Base-by-base conservation (phyloP, 2,888 invertebrate genomes). In the Glomeris marginata region DNA sequence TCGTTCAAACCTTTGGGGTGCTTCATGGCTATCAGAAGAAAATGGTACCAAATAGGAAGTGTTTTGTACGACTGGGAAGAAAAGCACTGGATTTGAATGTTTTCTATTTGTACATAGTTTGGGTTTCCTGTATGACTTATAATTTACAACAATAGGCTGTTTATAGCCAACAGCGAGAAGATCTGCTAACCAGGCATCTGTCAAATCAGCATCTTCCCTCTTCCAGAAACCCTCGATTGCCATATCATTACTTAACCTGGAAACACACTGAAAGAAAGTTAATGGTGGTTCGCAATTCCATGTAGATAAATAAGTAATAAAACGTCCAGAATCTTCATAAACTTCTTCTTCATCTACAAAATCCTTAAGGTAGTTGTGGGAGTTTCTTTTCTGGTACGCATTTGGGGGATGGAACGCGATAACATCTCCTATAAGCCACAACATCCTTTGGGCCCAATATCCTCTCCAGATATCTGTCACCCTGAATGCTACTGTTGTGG, bases 381-480 rank as follows among this genome's bases (percentile, higher is more conserved):
- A 21, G 20, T 49, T 45, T 10, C 44, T 8, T 36, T 37, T 20
- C 44, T 49, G 49, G 15, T 40, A 18, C 13, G 47, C 47, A n/a
- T 36, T 47, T 11, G 47, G 47, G 16, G 47, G 47, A 40, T 37
- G 44, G 37, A 49, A 43, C 13, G 49, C 44, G 15, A 49, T 16
- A 16, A 22, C 35, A 13, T 49, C 36, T 16, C 45, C 49, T 5
- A 49, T 15, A 8, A 49, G 45, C 49, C 49, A 49, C 44, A 49
- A 16, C 2, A 49, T 34, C 13, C 45, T 33, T 20, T 49, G 49
- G 4, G 49, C 49, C 49, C 49, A 49, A 36, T 45, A 49, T 8
- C 49, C 49, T 36, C 49, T 43, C 49, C 49, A 49, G 44, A 49
- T 49, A 18, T 49, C 49, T 18, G 45, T 49, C 16, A 49, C 45